Evolutionary conservation across 2,797 vertebrate species (phyloP), one percentile per base, ranked within the genome.

Genomic region (Champsocephalus gunnari): DNA sequence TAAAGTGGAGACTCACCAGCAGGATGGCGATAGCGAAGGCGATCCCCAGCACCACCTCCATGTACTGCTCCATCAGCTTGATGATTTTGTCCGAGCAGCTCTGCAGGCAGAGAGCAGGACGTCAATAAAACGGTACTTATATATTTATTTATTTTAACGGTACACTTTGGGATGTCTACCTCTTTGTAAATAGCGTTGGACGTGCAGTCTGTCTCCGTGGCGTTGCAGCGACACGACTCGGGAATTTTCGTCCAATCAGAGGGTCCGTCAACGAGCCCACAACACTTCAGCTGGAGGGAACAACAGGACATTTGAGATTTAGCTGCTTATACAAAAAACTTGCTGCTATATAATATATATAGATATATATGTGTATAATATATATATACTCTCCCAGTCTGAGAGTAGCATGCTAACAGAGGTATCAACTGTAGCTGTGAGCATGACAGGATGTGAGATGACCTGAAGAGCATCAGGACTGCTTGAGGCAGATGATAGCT

Each of bases 21-120:
- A 94, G 73, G 53, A 85, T 14, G 10, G 93, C 93, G 2, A 94
- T 81, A 49, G 79, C 91, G 1, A 94, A 94, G 21, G 93, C 92
- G 5, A 94, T 90, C 10, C 92, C 93, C 49, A 93, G 21, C 12
- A 85, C 89, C 5, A 93, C 38, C 34, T 44, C 12, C 78, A 87
- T 57, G 71, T 87, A n/a, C 0, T 63, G 24, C 76, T 91, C 17
- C 80, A 92, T 12, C 55, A 85, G 0, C 0, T 3, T 0, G 4
- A 76, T 5, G 75, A 93, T n/a, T 59, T 70, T 47, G 0, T 5
- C 1, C 11, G 49, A 2, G 58, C 93, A 94, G 10, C 87, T 67
- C 93, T 94, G 86, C 41, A 60, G 77, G 49, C 14, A 0, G 13
- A 70, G 3, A 75, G 8, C 8, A 55, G 1, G n/a, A 32, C 13